Percentiles rank a stretch among this genome's conserved stretches.
phyloP scores from a whole-genome alignment of 2,113 vertebrate genomes.

The Empidonax alnorum region DNA sequence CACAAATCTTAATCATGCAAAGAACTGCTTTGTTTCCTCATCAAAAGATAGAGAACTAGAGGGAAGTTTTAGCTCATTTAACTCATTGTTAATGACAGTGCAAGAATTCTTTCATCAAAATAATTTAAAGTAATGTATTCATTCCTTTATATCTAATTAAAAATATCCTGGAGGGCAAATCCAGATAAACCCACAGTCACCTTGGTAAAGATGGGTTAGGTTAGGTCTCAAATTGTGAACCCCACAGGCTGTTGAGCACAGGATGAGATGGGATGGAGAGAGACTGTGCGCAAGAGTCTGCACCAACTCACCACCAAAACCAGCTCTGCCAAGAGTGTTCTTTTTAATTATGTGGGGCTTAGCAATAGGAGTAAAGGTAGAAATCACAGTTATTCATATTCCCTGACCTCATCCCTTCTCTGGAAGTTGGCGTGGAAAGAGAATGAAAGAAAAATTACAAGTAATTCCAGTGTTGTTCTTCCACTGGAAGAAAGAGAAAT shows the following conservation, averaged over 20 bases:
- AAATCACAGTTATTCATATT: neutral
- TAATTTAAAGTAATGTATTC: slow-evolving; percentile 53
- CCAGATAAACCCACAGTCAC: slow-evolving; percentile 28
- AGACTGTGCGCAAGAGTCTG: neutral
- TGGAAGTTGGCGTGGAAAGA: neutral
- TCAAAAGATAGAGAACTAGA: slow-evolving; percentile 57
- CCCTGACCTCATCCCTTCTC: neutral
- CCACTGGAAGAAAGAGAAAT: neutral
- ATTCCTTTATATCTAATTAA: slow-evolving; percentile 49
- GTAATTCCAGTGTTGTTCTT: neutral
- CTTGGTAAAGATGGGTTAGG: neutral
- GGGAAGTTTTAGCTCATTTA: slow-evolving; percentile 45
- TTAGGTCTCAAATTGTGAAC: neutral
- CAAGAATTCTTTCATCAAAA: slow-evolving; percentile 37
- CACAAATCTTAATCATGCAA: slow-evolving; percentile 66
- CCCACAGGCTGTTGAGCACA: neutral
- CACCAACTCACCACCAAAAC: neutral
- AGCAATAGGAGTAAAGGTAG: fast-evolving
- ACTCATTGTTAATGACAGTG: slow-evolving; percentile 44
- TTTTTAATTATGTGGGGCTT: neutral
- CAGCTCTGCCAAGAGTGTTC: neutral
- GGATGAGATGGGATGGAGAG: neutral
- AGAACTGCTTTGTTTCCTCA: slow-evolving; percentile 61
- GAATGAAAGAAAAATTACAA: neutral
- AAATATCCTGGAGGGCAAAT: slow-evolving; percentile 7